phyloP scores from a whole-genome alignment of 1,140 invertebrate genomes.

The Dreissena rostriformis region DNA sequence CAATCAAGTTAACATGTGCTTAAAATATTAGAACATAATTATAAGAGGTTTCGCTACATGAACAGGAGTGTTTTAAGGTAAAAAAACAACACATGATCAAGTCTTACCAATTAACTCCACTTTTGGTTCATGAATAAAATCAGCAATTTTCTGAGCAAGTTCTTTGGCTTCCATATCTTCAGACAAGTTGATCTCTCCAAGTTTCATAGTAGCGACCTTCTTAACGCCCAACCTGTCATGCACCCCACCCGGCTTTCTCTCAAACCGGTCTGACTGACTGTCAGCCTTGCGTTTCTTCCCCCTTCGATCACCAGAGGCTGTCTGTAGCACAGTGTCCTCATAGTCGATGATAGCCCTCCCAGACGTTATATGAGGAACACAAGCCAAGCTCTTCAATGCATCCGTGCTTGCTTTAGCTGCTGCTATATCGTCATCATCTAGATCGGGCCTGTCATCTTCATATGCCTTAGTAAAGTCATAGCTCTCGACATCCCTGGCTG shows the following conservation, averaged over 20 bases:
- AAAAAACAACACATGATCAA: not conserved
- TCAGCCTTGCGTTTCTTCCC: conserved; percentile 36
- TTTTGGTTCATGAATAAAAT: conserved; percentile 68
- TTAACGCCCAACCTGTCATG: conserved; percentile 42
- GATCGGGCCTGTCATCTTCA: conserved; percentile 56
- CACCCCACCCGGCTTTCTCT: conserved; percentile 37
- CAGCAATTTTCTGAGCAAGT: conserved; percentile 63
- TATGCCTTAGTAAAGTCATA: conserved; percentile 69
- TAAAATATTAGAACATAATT: too few species aligned
- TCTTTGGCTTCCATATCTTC: conserved; percentile 54
- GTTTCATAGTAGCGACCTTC: conserved; percentile 20
- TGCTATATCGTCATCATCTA: conserved; percentile 27
- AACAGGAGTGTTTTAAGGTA: too few species aligned
- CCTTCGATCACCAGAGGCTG: conserved; percentile 3
- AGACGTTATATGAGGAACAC: not conserved
- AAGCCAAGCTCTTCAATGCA: not conserved
- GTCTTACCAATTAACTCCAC: conserved; percentile 72
- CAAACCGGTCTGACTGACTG: conserved; percentile 12
- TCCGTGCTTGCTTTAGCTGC: conserved; percentile 27
- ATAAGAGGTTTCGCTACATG: too few species aligned
- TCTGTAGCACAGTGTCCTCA: conserved; percentile 54
- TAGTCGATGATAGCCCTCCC: conserved; percentile 52
- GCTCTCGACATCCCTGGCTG: conserved; percentile 66
- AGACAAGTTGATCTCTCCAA: conserved; percentile 54
- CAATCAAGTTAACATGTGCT: too few species aligned